Conservation (phyloP, 2,113 vertebrate genomes). For the Gnathonemus echidnorhynchus region DNA sequence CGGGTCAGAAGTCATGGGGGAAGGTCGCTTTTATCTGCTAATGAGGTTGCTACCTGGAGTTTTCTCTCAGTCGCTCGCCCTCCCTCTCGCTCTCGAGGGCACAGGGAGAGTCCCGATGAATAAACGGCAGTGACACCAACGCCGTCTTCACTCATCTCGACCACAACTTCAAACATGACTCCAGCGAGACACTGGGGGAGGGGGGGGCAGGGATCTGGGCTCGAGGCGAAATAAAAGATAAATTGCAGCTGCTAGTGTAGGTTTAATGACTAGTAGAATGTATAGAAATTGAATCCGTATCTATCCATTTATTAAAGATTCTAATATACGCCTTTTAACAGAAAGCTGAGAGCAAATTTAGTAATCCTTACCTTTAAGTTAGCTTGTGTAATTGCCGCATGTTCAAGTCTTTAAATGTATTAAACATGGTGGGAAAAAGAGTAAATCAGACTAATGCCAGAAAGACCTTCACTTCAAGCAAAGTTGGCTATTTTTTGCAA, state of each 20-base stretch:
- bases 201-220: neutral
- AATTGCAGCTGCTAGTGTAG: neutral
- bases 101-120: neutral
- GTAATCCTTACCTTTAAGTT: neutral
- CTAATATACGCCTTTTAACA: neutral
- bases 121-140: conserved; percentile 10
- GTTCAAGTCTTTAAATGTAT: neutral
- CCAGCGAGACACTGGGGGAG: neutral
- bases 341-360: neutral
- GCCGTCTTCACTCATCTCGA: conserved; percentile 6
- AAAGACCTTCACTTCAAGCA: neutral
- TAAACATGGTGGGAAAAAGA: neutral
- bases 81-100: neutral
- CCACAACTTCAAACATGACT: conserved; percentile 10
- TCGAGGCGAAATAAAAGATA: neutral
- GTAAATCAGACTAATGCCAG: neutral
- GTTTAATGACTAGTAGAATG: neutral
- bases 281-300: neutral
- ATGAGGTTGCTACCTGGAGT: conserved; percentile 24
- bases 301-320: neutral
- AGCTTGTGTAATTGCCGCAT: neutral
- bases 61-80: neutral
- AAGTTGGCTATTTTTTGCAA: neutral
- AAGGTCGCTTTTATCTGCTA: conserved; percentile 28
- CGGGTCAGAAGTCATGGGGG: conserved; percentile 19